phyloP scores from a whole-genome alignment of 1,140 invertebrate species.

The Caenorhabditis brenneri region DNA sequence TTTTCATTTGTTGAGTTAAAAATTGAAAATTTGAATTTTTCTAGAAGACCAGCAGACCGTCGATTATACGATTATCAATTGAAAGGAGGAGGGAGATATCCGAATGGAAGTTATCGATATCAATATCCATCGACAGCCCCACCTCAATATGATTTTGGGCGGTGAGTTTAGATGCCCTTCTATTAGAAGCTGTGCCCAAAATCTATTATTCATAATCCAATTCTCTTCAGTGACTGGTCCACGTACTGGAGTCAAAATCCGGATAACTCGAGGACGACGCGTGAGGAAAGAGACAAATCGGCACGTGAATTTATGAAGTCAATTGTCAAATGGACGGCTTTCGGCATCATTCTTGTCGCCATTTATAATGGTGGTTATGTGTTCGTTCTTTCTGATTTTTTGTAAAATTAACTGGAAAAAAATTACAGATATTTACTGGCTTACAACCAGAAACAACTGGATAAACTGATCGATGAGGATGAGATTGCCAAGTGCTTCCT shows the following conservation, averaged over 20 bases:
- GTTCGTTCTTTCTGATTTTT: not conserved
- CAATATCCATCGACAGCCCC: conserved; percentile 5
- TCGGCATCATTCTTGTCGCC: not conserved
- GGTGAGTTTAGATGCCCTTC: not conserved
- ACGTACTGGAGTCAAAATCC: conserved; percentile 21
- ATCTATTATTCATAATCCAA: not conserved
- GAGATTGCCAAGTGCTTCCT: conserved; percentile 34
- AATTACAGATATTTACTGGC: not conserved
- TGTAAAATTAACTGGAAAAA: not conserved
- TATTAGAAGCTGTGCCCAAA: too few relatives aligned
- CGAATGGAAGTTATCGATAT: conserved; percentile 5
- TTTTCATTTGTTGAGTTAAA: not conserved
- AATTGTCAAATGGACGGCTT: conserved; percentile 26
- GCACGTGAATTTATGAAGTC: conserved; percentile 11
- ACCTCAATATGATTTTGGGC: conserved; percentile 1
- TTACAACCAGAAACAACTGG: conserved; percentile 32
- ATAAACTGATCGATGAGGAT: conserved; percentile 34
- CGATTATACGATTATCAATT: conserved; percentile 3
- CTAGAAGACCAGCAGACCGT: conserved; percentile 11
- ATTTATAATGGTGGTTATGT: conserved; percentile 34
- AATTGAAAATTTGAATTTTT: not conserved
- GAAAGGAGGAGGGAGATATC: not conserved
- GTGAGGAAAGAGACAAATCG: not conserved
- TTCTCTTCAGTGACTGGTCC: not conserved
- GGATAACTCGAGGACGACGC: not conserved